These are phyloP conservation scores for Eremobia ochroleuca DNA, from an alignment of 2,888 invertebrate genomes.

Conservation along the genomic window DNA sequence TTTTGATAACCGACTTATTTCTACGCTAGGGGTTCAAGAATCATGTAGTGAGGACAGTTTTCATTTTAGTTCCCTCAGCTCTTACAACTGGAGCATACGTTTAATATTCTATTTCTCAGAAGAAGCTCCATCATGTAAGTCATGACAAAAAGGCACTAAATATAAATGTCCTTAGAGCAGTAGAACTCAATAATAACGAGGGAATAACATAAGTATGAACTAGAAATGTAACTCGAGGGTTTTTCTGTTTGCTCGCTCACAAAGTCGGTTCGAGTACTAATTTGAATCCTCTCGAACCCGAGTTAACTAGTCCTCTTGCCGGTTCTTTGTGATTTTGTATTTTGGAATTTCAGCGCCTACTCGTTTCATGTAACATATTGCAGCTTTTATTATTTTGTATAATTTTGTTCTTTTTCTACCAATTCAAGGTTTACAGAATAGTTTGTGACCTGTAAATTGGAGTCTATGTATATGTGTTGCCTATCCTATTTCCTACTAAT, in stretches of 20 bases:
- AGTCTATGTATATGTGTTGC: not conserved
- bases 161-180: not conserved
- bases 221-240: slow-evolving; percentile 3
- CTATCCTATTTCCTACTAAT: too few species aligned
- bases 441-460: not conserved
- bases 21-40: too few species aligned
- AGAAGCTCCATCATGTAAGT: not conserved
- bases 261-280: slow-evolving; percentile 33
- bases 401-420: not conserved
- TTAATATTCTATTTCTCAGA: not conserved
- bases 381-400: slow-evolving; percentile 4
- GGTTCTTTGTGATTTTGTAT: slow-evolving; percentile 20
- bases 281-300: slow-evolving; percentile 38
- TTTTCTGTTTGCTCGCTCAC: too few species aligned
- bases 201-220: not conserved
- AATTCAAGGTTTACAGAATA: not conserved
- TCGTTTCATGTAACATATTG: not conserved
- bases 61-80: too few species aligned
- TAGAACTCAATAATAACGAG: not conserved
- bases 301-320: slow-evolving; percentile 1
- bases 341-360: slow-evolving; percentile 6
- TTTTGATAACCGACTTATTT: too few species aligned
- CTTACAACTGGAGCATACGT: too few species aligned
- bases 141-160: not conserved
- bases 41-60: too few species aligned